Evolutionary conservation across 2,797 vertebrate genomes (phyloP), one percentile per base, ranked within the genome.

Genomic region (Melanotaenia nigrans): DNA sequence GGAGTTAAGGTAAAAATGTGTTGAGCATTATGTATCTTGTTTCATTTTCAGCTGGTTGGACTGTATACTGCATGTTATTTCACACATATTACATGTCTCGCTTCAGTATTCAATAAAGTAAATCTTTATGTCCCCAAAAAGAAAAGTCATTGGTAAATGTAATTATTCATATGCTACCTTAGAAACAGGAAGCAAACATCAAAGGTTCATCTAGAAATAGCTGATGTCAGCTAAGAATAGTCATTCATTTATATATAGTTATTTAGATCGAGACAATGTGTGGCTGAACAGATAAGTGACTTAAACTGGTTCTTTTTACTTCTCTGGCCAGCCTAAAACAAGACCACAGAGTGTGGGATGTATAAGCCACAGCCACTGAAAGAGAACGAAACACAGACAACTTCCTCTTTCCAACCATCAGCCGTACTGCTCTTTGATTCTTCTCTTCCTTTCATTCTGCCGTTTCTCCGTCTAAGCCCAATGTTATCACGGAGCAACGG

Each of bases 351-450:
- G 81, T 85, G 72, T 87, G 85, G 80, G 81, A 86, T 24, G 84
- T 88, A 86, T 89, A 85, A 91, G 86, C 88, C 90, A 79, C 84
- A 82, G 88, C 70, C 81, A 81, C 76, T 89, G 87, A 80, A 69
- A 82, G 73, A 88, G 78, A 90, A 84, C 75, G 80, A 87, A 86
- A 92, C 81, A 89, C 79, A 91, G 86, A 85, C 86, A 73, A 78
- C 89, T 95, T 95, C 94, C 93, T 93, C 91, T 95, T 95, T 95
- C 94, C 93, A 93, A 82, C 75, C 88, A 86, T 91, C 89, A 83
- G 79, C 72, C 71, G 35, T 55, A 40, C 81, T 82, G 55, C 75
- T 70, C 78, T 80, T 71, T 73, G 73, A 79, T 69, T 82, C 71
- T 86, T 69, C 80, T 88, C 85, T 90, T 84, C 89, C 82, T 87